These are phyloP conservation scores for Acanthosepion esculentum DNA, from an alignment of 2,888 invertebrate species.

Conservation along the genomic window DNA sequence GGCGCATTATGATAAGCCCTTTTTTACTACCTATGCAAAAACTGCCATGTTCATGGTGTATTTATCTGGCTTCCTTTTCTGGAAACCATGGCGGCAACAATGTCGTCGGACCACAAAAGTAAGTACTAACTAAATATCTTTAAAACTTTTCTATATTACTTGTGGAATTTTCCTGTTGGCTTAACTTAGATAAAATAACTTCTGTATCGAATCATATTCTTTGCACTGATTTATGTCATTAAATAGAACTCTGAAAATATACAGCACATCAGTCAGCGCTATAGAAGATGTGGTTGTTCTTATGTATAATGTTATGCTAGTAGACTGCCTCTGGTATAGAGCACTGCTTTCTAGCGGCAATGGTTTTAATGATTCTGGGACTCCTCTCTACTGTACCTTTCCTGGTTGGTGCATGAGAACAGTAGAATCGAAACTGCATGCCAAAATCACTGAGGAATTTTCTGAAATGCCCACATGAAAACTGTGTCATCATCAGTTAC, in stretches of 20 bases:
- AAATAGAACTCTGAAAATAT: no score
- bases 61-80: conserved; percentile 89
- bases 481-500: no score
- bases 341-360: no score
- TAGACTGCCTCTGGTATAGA: not conserved
- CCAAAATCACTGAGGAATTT: no score
- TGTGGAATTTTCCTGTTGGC: not conserved
- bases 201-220: no score
- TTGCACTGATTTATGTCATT: no score
- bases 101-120: conserved; percentile 76
- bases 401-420: not conserved
- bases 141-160: not conserved
- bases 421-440: not conserved
- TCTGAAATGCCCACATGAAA: not conserved
- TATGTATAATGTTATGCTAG: not conserved
- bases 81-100: conserved; percentile 91
- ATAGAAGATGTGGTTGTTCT: not conserved
- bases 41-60: conserved; percentile 95
- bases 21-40: conserved; percentile 95
- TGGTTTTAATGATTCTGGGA: not conserved
- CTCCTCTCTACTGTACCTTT: not conserved
- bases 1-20: conserved; percentile 92
- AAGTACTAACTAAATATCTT: not conserved
- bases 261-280: not conserved
- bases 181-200: not conserved